These are phyloP conservation scores for Triplophysa tibetana DNA, from an alignment of 2,113 vertebrate genomes.

Conservation along the genomic window DNA sequence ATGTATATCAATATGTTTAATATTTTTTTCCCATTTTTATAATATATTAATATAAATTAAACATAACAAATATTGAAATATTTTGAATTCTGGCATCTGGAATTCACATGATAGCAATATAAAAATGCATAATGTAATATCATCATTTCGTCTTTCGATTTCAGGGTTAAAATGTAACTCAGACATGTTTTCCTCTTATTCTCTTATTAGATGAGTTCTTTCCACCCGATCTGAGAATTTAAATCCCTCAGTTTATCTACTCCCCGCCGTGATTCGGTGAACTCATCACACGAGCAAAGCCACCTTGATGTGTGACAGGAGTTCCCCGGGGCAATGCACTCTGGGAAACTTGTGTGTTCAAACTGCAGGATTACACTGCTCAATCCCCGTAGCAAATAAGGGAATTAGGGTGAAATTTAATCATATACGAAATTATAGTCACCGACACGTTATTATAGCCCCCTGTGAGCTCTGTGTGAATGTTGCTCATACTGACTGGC, in stretches of 20 bases:
- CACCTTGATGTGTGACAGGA: conserved; percentile 48
- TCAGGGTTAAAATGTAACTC: too few species aligned
- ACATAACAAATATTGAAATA: too few species aligned
- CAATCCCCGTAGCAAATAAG: conserved; percentile 57
- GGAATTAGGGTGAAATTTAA: conserved; percentile 57
- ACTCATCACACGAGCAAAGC: conserved; percentile 38
- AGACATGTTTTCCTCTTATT: too few species aligned
- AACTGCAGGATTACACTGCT: conserved; percentile 46
- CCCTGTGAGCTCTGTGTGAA: conserved; percentile 31
- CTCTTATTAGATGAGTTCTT: background rate
- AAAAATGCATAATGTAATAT: too few species aligned
- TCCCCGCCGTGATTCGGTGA: conserved; percentile 9
- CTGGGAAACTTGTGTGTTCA: conserved; percentile 23
- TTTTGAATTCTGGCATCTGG: too few species aligned
- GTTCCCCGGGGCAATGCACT: conserved; percentile 46
- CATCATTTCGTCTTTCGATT: too few species aligned
- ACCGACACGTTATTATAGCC: conserved; percentile 35
- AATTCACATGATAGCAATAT: too few species aligned
- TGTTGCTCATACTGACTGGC: conserved; percentile 32
- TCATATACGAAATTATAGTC: conserved; percentile 41
- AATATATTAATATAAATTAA: too few species aligned
- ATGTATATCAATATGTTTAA: too few species aligned
- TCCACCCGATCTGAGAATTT: background rate
- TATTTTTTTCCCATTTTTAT: too few species aligned
- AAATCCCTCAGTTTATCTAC: conserved; percentile 9